These are phyloP conservation scores for Porites lobata DNA, from an alignment of 92 coral and sea anemone species.

Conservation along the genomic window DNA sequence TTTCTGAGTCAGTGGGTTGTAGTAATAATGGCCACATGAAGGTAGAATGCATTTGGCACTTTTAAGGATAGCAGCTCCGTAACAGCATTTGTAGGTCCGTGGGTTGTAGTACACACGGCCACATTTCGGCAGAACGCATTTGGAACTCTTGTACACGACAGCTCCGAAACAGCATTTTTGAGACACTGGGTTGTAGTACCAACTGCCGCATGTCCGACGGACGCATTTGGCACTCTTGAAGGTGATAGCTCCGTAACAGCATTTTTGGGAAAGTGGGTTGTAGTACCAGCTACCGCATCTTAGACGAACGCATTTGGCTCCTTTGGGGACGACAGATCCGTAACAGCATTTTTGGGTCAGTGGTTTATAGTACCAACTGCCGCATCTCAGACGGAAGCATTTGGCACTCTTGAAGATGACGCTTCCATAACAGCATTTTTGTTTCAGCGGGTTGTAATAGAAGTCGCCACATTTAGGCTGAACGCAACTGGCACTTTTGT, in stretches of 20 bases:
- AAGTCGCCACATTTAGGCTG: neutral
- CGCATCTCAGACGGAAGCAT: neutral
- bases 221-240: neutral
- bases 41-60: neutral
- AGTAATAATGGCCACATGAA: neutral
- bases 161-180: conserved; percentile 5
- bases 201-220: neutral
- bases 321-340: neutral
- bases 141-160: neutral
- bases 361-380: neutral
- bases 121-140: neutral
- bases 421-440: neutral
- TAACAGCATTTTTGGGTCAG: neutral
- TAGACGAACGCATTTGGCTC: neutral
- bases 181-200: neutral
- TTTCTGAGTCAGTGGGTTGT: neutral
- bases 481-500: no score
- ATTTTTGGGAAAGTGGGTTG: neutral
- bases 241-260: neutral
- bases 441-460: neutral
- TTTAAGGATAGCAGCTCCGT: neutral
- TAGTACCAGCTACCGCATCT: neutral
- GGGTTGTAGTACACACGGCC: neutral
- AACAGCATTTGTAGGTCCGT: neutral
- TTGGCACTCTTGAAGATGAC: neutral